These are phyloP conservation scores for Todus mexicanus DNA, from an alignment of 2,797 vertebrate species.

Conservation along the genomic window DNA sequence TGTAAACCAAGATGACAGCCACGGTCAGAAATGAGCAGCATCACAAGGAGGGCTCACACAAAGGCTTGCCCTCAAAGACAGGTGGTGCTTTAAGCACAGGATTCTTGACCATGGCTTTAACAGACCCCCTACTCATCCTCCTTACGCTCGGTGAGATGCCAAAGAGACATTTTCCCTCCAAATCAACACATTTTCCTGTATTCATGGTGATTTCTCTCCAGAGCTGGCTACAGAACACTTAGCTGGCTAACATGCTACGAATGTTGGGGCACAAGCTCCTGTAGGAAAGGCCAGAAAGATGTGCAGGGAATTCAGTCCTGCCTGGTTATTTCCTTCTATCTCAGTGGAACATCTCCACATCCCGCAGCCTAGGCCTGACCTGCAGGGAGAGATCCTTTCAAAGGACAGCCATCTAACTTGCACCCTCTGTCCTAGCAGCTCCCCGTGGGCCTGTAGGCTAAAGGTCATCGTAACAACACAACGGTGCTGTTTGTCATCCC, in stretches of 20 bases:
- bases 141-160: neutral
- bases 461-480: neutral
- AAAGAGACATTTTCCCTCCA: neutral
- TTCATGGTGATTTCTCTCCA: neutral
- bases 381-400: neutral
- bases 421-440: neutral
- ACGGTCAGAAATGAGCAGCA: neutral
- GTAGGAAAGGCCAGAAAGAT: neutral
- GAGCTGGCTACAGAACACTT: neutral
- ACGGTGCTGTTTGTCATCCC: neutral
- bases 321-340: neutral
- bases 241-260: neutral
- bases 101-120: neutral
- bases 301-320: neutral
- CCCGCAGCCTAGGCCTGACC: neutral
- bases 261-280: neutral
- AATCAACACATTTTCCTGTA: neutral
- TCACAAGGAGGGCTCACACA: neutral
- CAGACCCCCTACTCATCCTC: neutral
- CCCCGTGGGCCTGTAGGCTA: neutral
- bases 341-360: neutral
- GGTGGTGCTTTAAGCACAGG: neutral
- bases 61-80: neutral
- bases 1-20: constrained; percentile 42
- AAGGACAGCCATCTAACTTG: neutral